Conservation (phyloP, 2,888 invertebrate species). For the Galeruca laticollis region DNA sequence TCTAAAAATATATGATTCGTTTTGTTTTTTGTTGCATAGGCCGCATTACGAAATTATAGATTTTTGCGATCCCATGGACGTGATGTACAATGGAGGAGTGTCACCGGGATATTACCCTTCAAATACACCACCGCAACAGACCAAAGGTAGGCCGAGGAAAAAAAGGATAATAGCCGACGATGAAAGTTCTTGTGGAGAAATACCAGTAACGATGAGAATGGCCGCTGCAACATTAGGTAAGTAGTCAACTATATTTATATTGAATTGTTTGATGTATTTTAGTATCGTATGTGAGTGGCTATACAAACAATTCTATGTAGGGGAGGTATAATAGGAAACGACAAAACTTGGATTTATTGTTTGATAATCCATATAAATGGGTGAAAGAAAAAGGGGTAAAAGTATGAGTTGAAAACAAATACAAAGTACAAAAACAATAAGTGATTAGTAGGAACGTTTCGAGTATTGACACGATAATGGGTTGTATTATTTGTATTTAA, state of each 20-base stretch:
- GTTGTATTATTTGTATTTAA: background rate
- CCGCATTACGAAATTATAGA: slow-evolving; percentile 78
- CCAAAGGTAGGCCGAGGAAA: slow-evolving; percentile 86
- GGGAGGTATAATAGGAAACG: background rate
- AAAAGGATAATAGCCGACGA: slow-evolving; percentile 73
- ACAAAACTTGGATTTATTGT: background rate
- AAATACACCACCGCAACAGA: slow-evolving; percentile 73
- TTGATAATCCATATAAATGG: slow-evolving; percentile 1
- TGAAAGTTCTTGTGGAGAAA: slow-evolving; percentile 71
- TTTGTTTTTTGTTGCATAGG: slow-evolving; percentile 58
- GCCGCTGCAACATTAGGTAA: slow-evolving; percentile 78
- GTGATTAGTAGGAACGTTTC: background rate
- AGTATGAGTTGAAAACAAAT: background rate
- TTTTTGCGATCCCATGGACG: slow-evolving; percentile 73
- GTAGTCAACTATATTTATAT: slow-evolving; percentile 48
- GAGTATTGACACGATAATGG: background rate
- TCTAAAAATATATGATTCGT: background rate
- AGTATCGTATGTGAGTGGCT: background rate
- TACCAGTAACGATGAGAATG: slow-evolving; percentile 79
- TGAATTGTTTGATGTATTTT: too few species aligned
- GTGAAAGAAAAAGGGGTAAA: background rate
- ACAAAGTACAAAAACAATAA: slow-evolving; percentile 1
- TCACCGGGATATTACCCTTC: slow-evolving; percentile 76
- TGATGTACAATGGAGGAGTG: slow-evolving; percentile 72
- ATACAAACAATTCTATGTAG: background rate